Evolutionary conservation across 2,888 invertebrate species (phyloP), one percentile per base, ranked within the genome.

Genomic region (Epirrhoe alternata): DNA sequence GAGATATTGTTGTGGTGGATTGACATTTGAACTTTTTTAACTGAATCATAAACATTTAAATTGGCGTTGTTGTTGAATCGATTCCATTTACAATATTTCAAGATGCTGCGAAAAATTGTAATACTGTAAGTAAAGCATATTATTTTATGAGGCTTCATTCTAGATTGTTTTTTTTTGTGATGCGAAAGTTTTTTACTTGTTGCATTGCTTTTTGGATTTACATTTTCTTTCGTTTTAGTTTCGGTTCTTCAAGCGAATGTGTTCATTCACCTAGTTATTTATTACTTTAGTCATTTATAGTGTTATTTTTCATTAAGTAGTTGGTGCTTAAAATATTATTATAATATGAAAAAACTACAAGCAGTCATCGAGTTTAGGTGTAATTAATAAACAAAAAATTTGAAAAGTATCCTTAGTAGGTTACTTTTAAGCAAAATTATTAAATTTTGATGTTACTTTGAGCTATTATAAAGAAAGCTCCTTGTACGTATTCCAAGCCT

Each of bases 161-260:
- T 2, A 1, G 12, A 12, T 42, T 42, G 38, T 47, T 47, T 47
- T 47, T 16, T 47, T 47, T 47, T 14, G 14, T 47, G 16, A 47
- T 47, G 47, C 47, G 47, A 47, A 47, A 6, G 16, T 16, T 14
- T 47, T 47, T 6, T 47, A 47, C 16, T 14, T 45, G 45, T 45
- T 47, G 47, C 47, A 14, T 16, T 47, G 47, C 47, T 14, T 45
- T 16, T 47, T 14, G 38, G 8, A n/a, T 10, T 42, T 3, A 12
- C 12, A 12, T 12, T 47, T 6, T 16, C 14, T 47, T 47, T 16
- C 6, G 47, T 47, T 47, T 14, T 1, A 42, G 38, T 47, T 47
- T 47, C 7, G 16, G 47, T 47, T 47, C 16, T 47, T 47, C 47
- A 14, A 47, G 47, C 47, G 47, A 47, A 16, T 47, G 47, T 47